Evolutionary conservation across 2,888 invertebrate species (phyloP).

Genomic region (Cordilura impudica): DNA sequence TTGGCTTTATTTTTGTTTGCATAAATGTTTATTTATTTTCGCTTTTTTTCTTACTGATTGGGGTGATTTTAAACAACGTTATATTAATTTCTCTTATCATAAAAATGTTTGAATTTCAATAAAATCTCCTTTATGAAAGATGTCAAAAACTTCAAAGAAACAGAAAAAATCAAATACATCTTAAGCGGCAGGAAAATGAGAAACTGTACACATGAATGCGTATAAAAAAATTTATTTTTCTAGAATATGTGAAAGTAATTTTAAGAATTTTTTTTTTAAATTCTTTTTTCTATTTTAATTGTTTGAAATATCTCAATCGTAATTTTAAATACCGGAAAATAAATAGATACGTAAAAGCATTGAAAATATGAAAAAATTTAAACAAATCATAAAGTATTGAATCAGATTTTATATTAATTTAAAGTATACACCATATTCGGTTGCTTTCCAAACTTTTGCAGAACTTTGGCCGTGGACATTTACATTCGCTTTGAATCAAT

Average conservation of each 20-base stretch:
- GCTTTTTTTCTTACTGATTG: slow-evolving; percentile 32
- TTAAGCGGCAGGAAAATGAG: slow-evolving; percentile 71
- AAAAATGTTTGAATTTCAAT: slow-evolving; percentile 59
- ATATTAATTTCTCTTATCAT: slow-evolving; percentile 45
- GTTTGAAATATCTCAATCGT: too few species aligned
- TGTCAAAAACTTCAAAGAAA: slow-evolving; percentile 75
- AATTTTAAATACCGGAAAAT: too few species aligned
- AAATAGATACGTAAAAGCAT: too few species aligned
- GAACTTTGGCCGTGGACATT: too few species aligned
- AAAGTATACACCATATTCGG: too few species aligned
- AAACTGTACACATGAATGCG: slow-evolving; percentile 75
- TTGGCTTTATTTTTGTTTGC: slow-evolving; percentile 7
- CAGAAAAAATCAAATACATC: slow-evolving; percentile 58
- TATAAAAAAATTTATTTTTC: slow-evolving; percentile 67
- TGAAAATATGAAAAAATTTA: too few species aligned
- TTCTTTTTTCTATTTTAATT: too few species aligned
- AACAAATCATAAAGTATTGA: too few species aligned
- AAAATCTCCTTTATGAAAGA: slow-evolving; percentile 71
- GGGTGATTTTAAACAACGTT: slow-evolving; percentile 45
- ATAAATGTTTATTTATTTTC: slow-evolving; percentile 26
- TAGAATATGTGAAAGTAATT: background rate
- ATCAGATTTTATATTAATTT: too few species aligned
- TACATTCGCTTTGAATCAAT: too few species aligned
- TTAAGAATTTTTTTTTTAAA: background rate
- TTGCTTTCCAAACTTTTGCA: too few species aligned